Conservation (phyloP, 2,113 vertebrate species). For the Burhinus bistriatus region DNA sequence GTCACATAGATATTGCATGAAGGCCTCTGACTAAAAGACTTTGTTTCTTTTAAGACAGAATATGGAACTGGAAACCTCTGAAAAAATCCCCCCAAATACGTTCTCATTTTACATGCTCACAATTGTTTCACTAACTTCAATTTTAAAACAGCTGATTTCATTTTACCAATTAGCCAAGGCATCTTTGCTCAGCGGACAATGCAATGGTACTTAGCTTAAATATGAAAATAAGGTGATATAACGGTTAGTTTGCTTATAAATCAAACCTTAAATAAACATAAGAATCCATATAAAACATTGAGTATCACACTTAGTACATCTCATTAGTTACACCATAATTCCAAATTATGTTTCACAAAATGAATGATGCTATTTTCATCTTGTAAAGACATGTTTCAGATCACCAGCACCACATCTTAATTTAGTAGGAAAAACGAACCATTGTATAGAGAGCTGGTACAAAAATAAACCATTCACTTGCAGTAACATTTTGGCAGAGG, state of each 20-base stretch:
- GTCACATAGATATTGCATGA: fast-evolving
- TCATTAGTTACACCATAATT: background rate
- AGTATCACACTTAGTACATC: background rate
- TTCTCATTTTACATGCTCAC: background rate
- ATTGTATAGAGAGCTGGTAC: background rate
- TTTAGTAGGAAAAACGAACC: background rate
- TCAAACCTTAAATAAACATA: background rate
- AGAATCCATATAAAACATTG: background rate
- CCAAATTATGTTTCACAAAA: background rate
- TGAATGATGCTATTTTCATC: background rate
- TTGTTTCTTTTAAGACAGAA: background rate
- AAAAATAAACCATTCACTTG: background rate
- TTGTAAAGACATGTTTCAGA: background rate
- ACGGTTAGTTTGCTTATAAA: background rate
- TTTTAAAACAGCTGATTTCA: background rate
- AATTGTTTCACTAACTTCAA: background rate
- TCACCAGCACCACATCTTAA: background rate
- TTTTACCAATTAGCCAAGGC: background rate
- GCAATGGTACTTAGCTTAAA: background rate
- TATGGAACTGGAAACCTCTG: background rate
- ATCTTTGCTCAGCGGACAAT: background rate
- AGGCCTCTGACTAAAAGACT: background rate
- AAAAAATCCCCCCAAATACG: background rate
- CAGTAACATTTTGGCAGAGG: background rate
- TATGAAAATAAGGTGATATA: background rate